Evolutionary conservation across 2,888 invertebrate genomes (phyloP), one percentile per base, ranked within the genome.

Genomic region (Drosophila paramelanica): DNA sequence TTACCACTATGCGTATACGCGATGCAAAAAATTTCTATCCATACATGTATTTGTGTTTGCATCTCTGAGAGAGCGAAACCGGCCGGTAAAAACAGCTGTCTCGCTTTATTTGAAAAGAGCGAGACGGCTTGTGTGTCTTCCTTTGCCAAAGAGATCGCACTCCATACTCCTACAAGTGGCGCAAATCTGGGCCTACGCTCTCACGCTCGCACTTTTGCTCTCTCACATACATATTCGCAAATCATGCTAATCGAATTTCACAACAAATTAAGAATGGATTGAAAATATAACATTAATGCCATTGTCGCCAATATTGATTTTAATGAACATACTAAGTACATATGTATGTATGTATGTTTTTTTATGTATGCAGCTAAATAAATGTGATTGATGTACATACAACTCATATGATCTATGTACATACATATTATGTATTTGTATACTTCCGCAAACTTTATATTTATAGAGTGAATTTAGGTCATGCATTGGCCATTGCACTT

Each of bases 181-280:
- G 38, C 14, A 38, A 43, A 31, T 33, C 10, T 31, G 5, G 25
- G 13, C 38, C 50, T 17, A 13, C 23, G 31, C 20, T 51, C 43
- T 58, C 42, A 5, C n/a, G 5, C 23, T 4, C 23, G 25, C 31
- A 23, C 3, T 39, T 3, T 33, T 14, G 4, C 11, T 36, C 52
- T 59, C 52, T 51, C 42, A 68, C 27, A 20, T 46, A 52, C 23
- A 23, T 23, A 68, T 51, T 43, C 62, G 67, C 61, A 58, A 43
- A 77, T 77, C 65, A 66, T 74, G 41, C 51, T 68, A 66, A 77
- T 73, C 68, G 74, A 79, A 81, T 82, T 81, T 82, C 81, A 81
- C 79, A 79, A 79, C 60, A 74, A 67, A 47, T 13, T 36, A 6
- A 5, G 13, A 7, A 33, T 46, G 31, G 27, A 38, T 27, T 27